A percentile compares a stretch with the other conserved stretches of the same genome.
phyloP scores from a whole-genome alignment of 1,140 invertebrate genomes.

The Saccostrea cuccullata region DNA sequence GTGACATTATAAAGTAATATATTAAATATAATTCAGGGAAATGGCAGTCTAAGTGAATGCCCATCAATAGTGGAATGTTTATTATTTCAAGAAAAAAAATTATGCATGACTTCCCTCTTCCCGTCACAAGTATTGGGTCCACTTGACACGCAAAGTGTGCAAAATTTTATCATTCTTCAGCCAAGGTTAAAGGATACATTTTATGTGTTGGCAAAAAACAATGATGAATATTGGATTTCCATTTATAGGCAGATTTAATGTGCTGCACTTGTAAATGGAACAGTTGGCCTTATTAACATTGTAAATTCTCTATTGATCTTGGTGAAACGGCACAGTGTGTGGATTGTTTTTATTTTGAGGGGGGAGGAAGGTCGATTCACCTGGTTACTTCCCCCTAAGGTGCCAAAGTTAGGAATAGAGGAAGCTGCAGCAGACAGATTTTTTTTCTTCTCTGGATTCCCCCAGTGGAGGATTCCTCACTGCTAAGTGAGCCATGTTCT shows the following conservation, averaged over 20 bases:
- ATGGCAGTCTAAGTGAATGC: background rate
- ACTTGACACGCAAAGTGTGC: constrained; percentile 24
- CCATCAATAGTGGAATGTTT: background rate
- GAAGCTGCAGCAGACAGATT: background rate
- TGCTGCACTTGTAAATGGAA: constrained; percentile 20
- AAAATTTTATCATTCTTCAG: background rate
- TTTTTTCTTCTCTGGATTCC: background rate
- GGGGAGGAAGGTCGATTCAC: background rate
- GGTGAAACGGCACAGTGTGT: background rate
- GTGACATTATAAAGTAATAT: background rate
- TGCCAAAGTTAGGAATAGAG: background rate
- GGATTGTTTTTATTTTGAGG: background rate
- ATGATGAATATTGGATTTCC: constrained; percentile 14
- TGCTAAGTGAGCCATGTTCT: background rate
- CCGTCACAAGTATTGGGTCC: background rate
- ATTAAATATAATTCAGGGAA: background rate
- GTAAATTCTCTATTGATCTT: constrained; percentile 10
- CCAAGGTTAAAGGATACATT: constrained; percentile 18
- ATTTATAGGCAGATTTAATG: background rate
- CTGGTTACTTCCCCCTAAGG: background rate
- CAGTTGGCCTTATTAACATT: constrained; percentile 23
- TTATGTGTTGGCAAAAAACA: background rate
- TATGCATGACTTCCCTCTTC: background rate
- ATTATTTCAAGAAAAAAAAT: constrained; percentile 15
- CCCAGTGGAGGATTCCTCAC: background rate